Evolutionary conservation across 2,113 vertebrate genomes (phyloP).

Genomic region (Coturnix japonica): DNA sequence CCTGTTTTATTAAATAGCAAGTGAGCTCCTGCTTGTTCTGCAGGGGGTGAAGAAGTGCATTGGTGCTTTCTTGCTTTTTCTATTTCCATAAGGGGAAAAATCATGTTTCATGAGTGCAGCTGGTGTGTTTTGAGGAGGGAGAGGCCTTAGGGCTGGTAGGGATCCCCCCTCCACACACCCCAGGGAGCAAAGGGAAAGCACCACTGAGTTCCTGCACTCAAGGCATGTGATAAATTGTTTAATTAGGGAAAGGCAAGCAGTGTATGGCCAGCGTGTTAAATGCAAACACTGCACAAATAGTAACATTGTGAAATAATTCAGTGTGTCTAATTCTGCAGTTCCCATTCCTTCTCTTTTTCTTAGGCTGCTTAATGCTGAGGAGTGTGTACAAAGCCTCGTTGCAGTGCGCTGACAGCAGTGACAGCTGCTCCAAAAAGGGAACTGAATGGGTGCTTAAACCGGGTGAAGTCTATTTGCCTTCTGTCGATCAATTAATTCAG

Average conservation of each 20-base stretch:
- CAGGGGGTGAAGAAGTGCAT: fast-evolving
- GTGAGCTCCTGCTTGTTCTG: background rate
- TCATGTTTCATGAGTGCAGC: fast-evolving
- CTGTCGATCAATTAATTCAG: constrained; percentile 28
- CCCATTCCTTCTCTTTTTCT: background rate
- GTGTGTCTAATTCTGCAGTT: fast-evolving
- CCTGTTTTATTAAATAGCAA: background rate
- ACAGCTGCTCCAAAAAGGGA: background rate
- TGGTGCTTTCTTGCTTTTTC: background rate
- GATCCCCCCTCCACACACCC: fast-evolving
- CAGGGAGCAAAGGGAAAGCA: background rate
- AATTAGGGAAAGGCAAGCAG: background rate
- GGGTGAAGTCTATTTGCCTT: constrained; percentile 31
- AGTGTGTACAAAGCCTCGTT: too few species aligned
- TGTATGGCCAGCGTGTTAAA: background rate
- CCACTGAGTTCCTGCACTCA: background rate
- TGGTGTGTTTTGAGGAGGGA: background rate
- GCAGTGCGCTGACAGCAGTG: background rate
- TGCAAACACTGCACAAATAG: background rate
- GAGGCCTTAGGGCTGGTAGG: background rate
- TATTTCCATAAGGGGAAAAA: background rate
- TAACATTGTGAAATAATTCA: background rate
- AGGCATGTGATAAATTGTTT: background rate
- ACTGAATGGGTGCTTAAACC: background rate
- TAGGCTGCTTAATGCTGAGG: background rate